Evolutionary conservation across 1,140 invertebrate genomes (phyloP), one percentile per base, ranked within the genome.

Genomic region (Drosophila lini): DNA sequence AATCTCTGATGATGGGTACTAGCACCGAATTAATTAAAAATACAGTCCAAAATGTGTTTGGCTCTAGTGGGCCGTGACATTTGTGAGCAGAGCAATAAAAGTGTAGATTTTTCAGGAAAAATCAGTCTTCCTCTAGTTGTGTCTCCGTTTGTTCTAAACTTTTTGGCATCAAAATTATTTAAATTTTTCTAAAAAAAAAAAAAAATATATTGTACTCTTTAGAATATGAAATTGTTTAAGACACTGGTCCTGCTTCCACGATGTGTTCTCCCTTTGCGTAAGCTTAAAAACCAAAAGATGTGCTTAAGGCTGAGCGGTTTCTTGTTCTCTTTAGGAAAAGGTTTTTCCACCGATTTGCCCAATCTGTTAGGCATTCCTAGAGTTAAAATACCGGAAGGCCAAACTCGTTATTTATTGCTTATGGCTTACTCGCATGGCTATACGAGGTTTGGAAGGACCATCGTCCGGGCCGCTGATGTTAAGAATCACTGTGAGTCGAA

Each of bases 1-100:
- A 80, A 90, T 76, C 11, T 81, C 89, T 11, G 92, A 92, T 90
- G 92, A 92, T 9, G 91, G 89, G 16, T 92, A 92, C 62, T 92
- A 78, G 56, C 15, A 38, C 25, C 3, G 0, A 11, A 10, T 40
- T 10, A 31, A 3, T 28, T n/a, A 8, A 11, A 11, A 57, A 62
- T 11, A 10, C 2, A 19, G 10, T 3, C 28, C 19, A n/a, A 32
- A 16, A 31, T n/a, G n/a, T 13, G 22, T 9, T 67, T 5, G 9
- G 28, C 34, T 64, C 44, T 9, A 13, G 34, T 38, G 38, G 8
- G 62, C 65, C 45, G 44, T 31, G 65, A 69, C n/a, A 53, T 67
- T 55, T 31, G 7, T 25, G 31, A 28, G n/a, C 15, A n/a, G 13
- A 19, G 5, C 2, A 53, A 22, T 31, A 31, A n/a, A 34, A 7